Evolutionary conservation across 2,113 vertebrate species (phyloP), one percentile per base, ranked within the genome.

Genomic region (Tamias sibiricus): DNA sequence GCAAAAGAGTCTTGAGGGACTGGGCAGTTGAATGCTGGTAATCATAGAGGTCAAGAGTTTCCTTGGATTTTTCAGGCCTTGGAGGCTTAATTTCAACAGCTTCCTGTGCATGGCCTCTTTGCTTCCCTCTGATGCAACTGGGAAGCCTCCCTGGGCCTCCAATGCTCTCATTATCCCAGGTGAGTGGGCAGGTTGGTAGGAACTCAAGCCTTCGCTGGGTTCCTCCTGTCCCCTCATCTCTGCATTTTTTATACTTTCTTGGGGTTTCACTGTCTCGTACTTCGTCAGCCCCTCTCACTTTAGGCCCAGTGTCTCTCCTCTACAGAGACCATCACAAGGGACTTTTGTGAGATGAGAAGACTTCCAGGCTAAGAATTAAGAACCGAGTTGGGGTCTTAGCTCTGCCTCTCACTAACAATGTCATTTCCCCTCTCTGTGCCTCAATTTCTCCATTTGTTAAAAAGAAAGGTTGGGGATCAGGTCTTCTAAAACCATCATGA

Each of bases 401-500:
- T 75, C 47, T 68, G 7, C 22, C 32, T 66, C 0, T 79, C 90
- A 8, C 37, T 84, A 95, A 68, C 0, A 12, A 4, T 49, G 4
- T 85, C 11, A 37, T 17, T 84, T 85, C 4, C 2, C 8, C n/a
- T 79, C 28, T 68, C 40, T 68, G 42, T 80, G 52, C n/a, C 20
- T 93, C 77, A 59, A 6, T 84, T 79, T 85, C n/a, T 75, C 66
- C 52, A 57, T 80, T 44, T 91, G 54, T 91, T 69, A 9, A 42
- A 81, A 57, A 68, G 32, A 66, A 57, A n/a, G 1, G 1, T 24
- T 71, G 69, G 62, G 66, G 75, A 68, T 57, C 20, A 54, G 77
- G 17, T 87, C 71, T 94, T 94, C 47, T 82, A 86, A 91, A 96
- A 85, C 28, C 54, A 49, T 49, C 71, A 37, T 81, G 71, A 64